These are phyloP conservation scores for Falco rusticolus DNA, from an alignment of 2,797 vertebrate species.

Conservation along the genomic window DNA sequence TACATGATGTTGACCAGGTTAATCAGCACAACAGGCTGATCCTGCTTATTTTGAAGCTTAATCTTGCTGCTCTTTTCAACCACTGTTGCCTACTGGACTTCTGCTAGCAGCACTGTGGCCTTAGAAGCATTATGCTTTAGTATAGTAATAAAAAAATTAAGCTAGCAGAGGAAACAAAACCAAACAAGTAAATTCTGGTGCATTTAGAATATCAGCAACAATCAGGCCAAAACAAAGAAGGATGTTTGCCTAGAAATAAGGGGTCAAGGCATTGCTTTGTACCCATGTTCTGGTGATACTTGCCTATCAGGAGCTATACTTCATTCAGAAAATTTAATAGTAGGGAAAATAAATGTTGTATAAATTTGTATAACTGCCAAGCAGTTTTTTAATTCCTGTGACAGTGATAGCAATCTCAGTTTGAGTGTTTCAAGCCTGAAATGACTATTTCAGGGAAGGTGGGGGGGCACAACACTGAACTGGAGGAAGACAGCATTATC, in stretches of 20 bases:
- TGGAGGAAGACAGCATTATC: neutral
- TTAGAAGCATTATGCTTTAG: neutral
- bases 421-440: neutral
- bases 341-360: neutral
- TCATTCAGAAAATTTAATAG: neutral
- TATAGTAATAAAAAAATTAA: neutral
- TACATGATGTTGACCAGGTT: neutral
- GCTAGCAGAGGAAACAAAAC: neutral
- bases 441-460: neutral
- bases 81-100: neutral
- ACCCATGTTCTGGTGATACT: neutral
- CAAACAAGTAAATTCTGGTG: neutral
- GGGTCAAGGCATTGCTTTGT: neutral
- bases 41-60: neutral
- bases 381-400: neutral
- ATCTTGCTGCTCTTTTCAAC: neutral
- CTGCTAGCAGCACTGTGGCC: neutral
- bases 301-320: neutral
- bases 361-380: neutral
- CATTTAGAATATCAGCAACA: neutral
- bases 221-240: neutral
- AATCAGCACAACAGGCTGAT: neutral
- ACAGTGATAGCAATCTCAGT: fast-evolving
- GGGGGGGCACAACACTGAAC: neutral
- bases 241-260: neutral